Conservation (phyloP, 1,140 invertebrate species). For the Manduca sexta region DNA sequence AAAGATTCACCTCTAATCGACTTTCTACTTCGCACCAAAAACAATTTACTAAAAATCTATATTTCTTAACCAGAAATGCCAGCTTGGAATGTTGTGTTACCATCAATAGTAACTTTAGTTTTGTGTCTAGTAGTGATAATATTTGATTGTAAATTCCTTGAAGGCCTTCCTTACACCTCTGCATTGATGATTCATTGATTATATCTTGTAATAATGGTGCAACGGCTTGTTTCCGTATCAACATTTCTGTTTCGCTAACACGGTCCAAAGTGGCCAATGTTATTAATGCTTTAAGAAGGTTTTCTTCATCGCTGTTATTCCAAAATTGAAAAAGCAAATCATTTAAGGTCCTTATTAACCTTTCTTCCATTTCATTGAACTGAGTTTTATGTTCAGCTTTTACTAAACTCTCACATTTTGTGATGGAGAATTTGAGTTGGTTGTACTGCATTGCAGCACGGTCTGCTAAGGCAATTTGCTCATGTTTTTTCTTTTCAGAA, state of each 20-base stretch:
- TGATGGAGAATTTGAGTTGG: slow-evolving; percentile 82
- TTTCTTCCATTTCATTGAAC: slow-evolving; percentile 71
- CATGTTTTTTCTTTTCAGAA: slow-evolving; percentile 53
- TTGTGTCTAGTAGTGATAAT: slow-evolving; percentile 80
- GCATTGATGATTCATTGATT: slow-evolving; percentile 83
- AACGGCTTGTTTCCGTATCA: slow-evolving; percentile 82
- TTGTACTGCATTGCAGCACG: slow-evolving; percentile 84
- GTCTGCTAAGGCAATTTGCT: slow-evolving; percentile 74
- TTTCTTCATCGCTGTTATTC: slow-evolving; percentile 71
- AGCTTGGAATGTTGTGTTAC: slow-evolving; percentile 77
- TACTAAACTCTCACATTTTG: slow-evolving; percentile 77
- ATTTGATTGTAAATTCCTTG: slow-evolving; percentile 84
- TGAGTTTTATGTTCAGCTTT: slow-evolving; percentile 63
- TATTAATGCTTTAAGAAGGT: slow-evolving; percentile 76
- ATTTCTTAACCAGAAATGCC: slow-evolving; percentile 77
- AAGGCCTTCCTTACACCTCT: slow-evolving; percentile 81
- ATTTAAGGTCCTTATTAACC: slow-evolving; percentile 75
- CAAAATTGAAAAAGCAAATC: slow-evolving; percentile 77
- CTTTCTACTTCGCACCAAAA: slow-evolving; percentile 91
- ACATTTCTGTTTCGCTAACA: slow-evolving; percentile 80
- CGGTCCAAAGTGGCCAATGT: slow-evolving; percentile 80
- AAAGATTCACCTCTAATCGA: slow-evolving; percentile 83
- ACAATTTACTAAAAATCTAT: slow-evolving; percentile 90
- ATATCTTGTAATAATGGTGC: slow-evolving; percentile 81
- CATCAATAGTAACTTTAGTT: slow-evolving; percentile 76